Evolutionary conservation across 2,888 invertebrate species (phyloP).

Genomic region (Ypsolopha sequella): DNA sequence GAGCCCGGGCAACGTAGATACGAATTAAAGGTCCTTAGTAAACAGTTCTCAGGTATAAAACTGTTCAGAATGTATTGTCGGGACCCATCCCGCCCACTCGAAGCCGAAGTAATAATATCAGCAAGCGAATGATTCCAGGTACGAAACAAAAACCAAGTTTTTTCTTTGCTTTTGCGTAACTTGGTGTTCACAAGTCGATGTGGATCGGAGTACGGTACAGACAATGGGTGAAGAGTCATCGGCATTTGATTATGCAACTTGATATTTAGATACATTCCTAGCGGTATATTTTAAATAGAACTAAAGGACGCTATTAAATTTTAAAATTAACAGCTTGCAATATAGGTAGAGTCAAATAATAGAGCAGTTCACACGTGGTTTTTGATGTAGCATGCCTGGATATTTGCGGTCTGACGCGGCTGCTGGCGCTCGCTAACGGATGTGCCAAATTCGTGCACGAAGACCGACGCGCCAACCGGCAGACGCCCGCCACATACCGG

Average conservation of each 20-base stretch:
- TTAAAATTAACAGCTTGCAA: not conserved
- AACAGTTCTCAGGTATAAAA: constrained; percentile 59
- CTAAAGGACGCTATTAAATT: not conserved
- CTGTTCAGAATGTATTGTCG: constrained; percentile 42
- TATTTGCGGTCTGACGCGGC: constrained; percentile 44
- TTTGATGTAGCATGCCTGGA: constrained; percentile 17
- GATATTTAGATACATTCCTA: constrained; percentile 15
- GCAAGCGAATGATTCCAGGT: constrained; percentile 43
- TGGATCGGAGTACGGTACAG: constrained; percentile 34
- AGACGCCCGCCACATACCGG: constrained; percentile 60
- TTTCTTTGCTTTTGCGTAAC: constrained; percentile 48
- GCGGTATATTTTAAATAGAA: not conserved
- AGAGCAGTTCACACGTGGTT: no score
- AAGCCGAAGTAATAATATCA: constrained; percentile 49
- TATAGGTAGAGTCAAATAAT: no score
- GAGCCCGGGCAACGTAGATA: constrained; percentile 35
- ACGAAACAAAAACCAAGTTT: constrained; percentile 34
- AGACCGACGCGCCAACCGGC: constrained; percentile 43
- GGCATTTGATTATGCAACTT: constrained; percentile 36
- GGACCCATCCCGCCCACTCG: constrained; percentile 47
- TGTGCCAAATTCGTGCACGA: constrained; percentile 64
- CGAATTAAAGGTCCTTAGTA: constrained; percentile 42
- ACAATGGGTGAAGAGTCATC: constrained; percentile 36
- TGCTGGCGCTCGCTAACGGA: constrained; percentile 55
- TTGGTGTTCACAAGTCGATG: constrained; percentile 32